phyloP scores from a whole-genome alignment of 2,888 invertebrate genomes.

The Brenthis ino region DNA sequence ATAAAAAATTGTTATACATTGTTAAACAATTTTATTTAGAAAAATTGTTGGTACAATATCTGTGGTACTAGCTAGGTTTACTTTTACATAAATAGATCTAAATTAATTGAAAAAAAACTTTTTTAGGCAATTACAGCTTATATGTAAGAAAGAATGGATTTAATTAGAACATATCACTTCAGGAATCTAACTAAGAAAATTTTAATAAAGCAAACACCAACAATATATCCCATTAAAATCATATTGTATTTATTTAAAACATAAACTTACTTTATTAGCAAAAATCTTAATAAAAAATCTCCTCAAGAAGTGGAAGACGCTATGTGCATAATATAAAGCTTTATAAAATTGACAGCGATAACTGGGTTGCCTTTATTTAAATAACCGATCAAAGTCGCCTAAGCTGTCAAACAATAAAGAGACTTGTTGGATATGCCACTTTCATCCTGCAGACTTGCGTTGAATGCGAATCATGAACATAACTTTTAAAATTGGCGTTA shows the following conservation, averaged over 20 bases:
- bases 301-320: conserved; percentile 18
- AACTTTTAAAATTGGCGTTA: conserved; percentile 52
- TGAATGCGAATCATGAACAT: conserved; percentile 53
- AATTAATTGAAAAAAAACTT: too few relatives aligned
- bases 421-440: conserved; percentile 62
- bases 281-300: conserved; percentile 1
- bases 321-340: conserved; percentile 43
- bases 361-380: conserved; percentile 70
- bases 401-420: conserved; percentile 67
- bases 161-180: too few relatives aligned
- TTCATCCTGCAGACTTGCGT: conserved; percentile 57
- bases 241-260: not conserved
- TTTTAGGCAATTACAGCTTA: too few relatives aligned
- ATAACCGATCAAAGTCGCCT: conserved; percentile 68
- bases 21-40: not conserved
- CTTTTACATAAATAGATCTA: too few relatives aligned
- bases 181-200: too few relatives aligned
- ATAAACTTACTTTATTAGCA: not conserved
- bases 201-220: too few relatives aligned
- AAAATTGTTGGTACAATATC: not conserved
- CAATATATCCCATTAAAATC: not conserved
- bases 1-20: not conserved
- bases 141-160: too few relatives aligned
- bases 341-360: conserved; percentile 67
- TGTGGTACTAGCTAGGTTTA: too few relatives aligned